phyloP scores from a whole-genome alignment of 2,797 vertebrate species.

The Falco berigora region DNA sequence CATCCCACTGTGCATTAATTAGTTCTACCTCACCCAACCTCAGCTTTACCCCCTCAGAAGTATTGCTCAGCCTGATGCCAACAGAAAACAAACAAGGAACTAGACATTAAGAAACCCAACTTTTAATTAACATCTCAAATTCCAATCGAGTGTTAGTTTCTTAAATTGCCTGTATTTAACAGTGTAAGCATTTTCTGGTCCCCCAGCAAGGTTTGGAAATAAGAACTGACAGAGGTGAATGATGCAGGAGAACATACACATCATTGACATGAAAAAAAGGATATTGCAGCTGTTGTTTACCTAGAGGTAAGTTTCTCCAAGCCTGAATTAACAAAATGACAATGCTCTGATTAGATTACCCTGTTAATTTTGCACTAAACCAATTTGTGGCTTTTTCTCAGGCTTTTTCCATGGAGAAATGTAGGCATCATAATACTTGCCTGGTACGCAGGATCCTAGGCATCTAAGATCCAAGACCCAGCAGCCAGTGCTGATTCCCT shows the following conservation, averaged over 20 bases:
- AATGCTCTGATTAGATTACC: not conserved
- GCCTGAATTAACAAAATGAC: not conserved
- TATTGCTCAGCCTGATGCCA: not conserved
- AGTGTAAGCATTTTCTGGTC: not conserved
- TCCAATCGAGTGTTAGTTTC: not conserved
- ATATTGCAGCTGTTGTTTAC: not conserved
- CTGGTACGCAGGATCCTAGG: not conserved
- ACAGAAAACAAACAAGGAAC: not conserved
- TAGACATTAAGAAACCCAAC: not conserved
- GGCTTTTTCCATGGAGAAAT: not conserved
- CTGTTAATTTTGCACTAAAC: not conserved
- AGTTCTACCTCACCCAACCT: not conserved
- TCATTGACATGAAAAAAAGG: not conserved
- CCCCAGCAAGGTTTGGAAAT: not conserved
- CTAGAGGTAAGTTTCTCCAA: not conserved
- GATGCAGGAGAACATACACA: not conserved
- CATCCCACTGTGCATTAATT: not conserved
- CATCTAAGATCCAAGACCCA: not conserved
- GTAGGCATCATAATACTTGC: not conserved
- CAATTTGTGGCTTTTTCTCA: not conserved
- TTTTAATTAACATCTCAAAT: conserved; percentile 2
- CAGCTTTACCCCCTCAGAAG: not conserved
- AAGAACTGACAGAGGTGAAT: not conserved
- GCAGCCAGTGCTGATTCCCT: not conserved
- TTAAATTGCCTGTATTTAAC: not conserved